Base-by-base conservation (phyloP, 2,888 invertebrate genomes). In the Rhagonycha fulva region DNA sequence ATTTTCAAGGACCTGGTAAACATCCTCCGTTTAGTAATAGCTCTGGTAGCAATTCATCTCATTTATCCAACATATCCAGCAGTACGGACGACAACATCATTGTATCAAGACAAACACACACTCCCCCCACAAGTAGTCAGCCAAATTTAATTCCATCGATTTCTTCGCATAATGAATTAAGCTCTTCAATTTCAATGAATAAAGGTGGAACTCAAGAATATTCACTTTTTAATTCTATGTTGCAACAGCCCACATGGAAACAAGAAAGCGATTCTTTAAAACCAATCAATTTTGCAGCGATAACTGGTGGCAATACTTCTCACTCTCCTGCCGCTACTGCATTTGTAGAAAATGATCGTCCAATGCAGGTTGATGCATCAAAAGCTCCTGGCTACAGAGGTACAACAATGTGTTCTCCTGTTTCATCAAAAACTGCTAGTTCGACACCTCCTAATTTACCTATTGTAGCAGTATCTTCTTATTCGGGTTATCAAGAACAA, bases 301-400 rank as follows among this genome's bases (percentile, higher is more conserved):
- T 93, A 24, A 91, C 92, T 7, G 93, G 93, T 75, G 91, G 89
- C 66, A 87, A 88, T 47, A 86, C 87, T 63, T 83, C 82, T 76
- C 47, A 47, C 47, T 73, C 85, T 72, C 82, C 87, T 32, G 85
- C 80, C 28, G 82, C 85, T 14, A 87, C 87, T 71, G 90, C 90
- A 83, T 91, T 90, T 81, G 89, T 90, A 71, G 90, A 90, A 77
- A 89, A 88, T 76, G 89, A 89, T 72, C 90, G 90, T 24, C 89
- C 89, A 9, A 90, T 89, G 4, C 90, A 93, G 89, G 96, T 93
- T 78, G 96, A 97, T 88, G 95, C 94, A 4, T 93, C 95, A 67
- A 97, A 97, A 88, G 97, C 97, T 76, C 97, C 97, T 0, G 97
- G 97, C 0, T 97, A 97, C 87, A 92, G 96, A 84, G 95, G 94